These are phyloP conservation scores for Diplodus sargus DNA, from an alignment of 2,797 vertebrate genomes.

Conservation along the genomic window DNA sequence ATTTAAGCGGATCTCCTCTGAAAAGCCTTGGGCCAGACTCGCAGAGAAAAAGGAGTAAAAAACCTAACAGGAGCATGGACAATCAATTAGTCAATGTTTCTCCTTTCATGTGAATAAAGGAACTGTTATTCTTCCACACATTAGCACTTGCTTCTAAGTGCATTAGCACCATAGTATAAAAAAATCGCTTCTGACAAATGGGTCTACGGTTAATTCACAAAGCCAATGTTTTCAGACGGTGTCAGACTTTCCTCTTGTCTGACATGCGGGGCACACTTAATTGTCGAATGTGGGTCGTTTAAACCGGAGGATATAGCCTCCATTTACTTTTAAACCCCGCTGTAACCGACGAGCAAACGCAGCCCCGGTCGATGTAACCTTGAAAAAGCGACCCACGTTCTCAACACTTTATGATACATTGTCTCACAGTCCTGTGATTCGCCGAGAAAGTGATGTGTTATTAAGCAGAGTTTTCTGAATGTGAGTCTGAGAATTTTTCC, in stretches of 20 bases:
- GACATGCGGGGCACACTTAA: neutral
- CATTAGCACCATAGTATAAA: slow-evolving; percentile 13
- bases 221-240: slow-evolving; percentile 13
- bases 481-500: slow-evolving; percentile 18
- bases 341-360: neutral
- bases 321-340: neutral
- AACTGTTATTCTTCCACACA: slow-evolving; percentile 24
- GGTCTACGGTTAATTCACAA: slow-evolving; percentile 12
- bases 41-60: slow-evolving; percentile 17
- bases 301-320: neutral
- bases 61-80: slow-evolving; percentile 39
- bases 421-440: neutral
- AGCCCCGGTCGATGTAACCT: neutral
- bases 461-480: slow-evolving; percentile 1
- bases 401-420: neutral
- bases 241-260: slow-evolving; percentile 11
- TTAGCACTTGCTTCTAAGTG: slow-evolving; percentile 41
- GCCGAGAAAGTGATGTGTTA: neutral
- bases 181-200: slow-evolving; percentile 38
- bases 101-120: slow-evolving; percentile 58
- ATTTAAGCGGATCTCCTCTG: slow-evolving; percentile 24
- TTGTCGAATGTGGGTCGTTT: neutral
- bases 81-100: slow-evolving; percentile 65
- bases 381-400: neutral
- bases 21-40: slow-evolving; percentile 36